Conservation (phyloP, 1,140 invertebrate genomes). For the Anthonomus grandis region DNA sequence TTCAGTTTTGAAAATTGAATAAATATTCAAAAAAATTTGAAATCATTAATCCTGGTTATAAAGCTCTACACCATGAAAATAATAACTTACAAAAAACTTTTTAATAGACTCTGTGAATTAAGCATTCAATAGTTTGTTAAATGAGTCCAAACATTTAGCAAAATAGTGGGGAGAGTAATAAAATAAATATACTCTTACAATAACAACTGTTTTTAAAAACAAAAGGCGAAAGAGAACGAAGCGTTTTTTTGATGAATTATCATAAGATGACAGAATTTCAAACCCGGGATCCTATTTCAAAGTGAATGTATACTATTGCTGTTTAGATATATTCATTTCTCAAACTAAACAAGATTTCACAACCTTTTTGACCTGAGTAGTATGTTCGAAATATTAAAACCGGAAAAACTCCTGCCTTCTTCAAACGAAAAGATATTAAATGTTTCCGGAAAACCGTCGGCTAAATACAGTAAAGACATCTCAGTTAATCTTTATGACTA, state of each 20-base stretch:
- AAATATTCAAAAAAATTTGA: constrained; percentile 40
- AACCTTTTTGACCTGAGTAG: constrained; percentile 1
- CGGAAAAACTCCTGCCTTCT: no score
- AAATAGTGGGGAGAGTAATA: no score
- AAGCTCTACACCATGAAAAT: constrained; percentile 36
- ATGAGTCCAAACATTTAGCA: constrained; percentile 22
- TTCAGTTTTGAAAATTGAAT: no score
- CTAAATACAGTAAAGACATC: no score
- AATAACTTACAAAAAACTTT: constrained; percentile 40
- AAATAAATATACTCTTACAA: no score
- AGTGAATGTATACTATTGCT: no score
- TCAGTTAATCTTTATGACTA: no score
- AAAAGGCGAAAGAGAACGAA: constrained; percentile 27
- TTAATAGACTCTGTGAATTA: constrained; percentile 37
- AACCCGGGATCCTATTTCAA: constrained; percentile 21
- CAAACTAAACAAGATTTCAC: constrained; percentile 3
- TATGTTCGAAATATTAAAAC: no score
- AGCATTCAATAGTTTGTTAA: constrained; percentile 29
- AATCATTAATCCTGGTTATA: constrained; percentile 40
- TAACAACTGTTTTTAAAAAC: constrained; percentile 26
- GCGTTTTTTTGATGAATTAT: constrained; percentile 28
- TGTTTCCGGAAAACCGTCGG: no score
- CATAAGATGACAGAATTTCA: constrained; percentile 21
- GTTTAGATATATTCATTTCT: neutral
- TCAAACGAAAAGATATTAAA: no score